These are phyloP conservation scores for Notarius lentiginosus DNA, from an alignment of 2,113 vertebrate genomes.

Conservation along the genomic window DNA sequence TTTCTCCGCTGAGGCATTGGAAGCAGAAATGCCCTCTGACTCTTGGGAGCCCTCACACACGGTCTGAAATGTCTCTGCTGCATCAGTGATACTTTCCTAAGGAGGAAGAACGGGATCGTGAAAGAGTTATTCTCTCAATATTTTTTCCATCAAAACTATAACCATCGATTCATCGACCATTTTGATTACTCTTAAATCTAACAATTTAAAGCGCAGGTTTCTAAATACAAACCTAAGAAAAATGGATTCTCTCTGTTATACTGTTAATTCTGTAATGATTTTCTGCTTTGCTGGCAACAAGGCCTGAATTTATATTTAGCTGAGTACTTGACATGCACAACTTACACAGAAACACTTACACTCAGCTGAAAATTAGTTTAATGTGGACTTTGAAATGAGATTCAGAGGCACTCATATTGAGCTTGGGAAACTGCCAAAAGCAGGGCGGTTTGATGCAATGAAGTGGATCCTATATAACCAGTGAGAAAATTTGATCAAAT, in stretches of 20 bases:
- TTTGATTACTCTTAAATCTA: slow-evolving; percentile 3
- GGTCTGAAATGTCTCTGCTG: slow-evolving; percentile 17
- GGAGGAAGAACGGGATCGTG: slow-evolving; percentile 7
- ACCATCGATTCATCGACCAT: background rate
- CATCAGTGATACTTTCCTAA: slow-evolving; percentile 43
- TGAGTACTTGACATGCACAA: slow-evolving; percentile 32
- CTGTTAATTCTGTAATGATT: slow-evolving; percentile 13
- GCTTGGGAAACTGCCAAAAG: slow-evolving; percentile 39
- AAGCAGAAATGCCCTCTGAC: slow-evolving; percentile 14
- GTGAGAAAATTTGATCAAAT: background rate
- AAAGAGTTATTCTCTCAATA: background rate
- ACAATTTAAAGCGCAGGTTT: background rate
- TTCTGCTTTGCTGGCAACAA: slow-evolving; percentile 23
- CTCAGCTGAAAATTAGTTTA: slow-evolving; percentile 44
- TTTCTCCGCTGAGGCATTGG: slow-evolving; percentile 6
- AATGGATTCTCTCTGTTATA: background rate
- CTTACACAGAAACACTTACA: slow-evolving; percentile 42
- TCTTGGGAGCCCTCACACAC: slow-evolving; percentile 12
- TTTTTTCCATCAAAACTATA: background rate
- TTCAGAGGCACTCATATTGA: slow-evolving; percentile 35
- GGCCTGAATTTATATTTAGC: slow-evolving; percentile 28
- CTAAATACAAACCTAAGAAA: background rate
- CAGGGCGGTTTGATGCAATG: slow-evolving; percentile 26
- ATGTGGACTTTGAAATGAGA: slow-evolving; percentile 38
- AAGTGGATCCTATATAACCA: slow-evolving; percentile 18